These are phyloP conservation scores for Brenthis daphne DNA, from an alignment of 2,888 invertebrate species.

Conservation along the genomic window DNA sequence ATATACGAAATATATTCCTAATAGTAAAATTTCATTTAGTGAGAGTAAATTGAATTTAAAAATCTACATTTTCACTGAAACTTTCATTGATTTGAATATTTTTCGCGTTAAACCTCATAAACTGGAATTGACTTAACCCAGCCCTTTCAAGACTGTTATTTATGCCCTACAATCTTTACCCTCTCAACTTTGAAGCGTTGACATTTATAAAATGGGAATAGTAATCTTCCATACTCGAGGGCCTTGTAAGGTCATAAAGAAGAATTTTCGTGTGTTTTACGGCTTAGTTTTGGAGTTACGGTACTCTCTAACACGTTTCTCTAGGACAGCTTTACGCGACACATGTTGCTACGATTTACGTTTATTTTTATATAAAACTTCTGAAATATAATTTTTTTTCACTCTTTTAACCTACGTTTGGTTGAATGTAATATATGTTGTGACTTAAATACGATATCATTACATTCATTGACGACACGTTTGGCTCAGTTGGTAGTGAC, in stretches of 20 bases:
- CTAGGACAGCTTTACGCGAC: slow-evolving; percentile 43
- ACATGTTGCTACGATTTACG: slow-evolving; percentile 43
- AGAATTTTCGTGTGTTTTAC: slow-evolving; percentile 68
- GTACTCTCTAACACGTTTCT: slow-evolving; percentile 49
- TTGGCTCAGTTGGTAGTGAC: no score
- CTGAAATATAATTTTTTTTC: not conserved
- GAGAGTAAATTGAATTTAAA: slow-evolving; percentile 16
- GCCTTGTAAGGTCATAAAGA: slow-evolving; percentile 63
- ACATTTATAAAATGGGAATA: slow-evolving; percentile 69
- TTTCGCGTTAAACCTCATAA: slow-evolving; percentile 34
- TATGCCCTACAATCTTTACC: slow-evolving; percentile 39
- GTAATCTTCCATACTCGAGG: slow-evolving; percentile 47
- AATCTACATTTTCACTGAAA: slow-evolving; percentile 23
- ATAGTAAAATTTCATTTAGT: not conserved
- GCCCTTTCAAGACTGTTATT: slow-evolving; percentile 33
- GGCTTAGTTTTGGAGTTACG: slow-evolving; percentile 59
- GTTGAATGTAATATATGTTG: no score
- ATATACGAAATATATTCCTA: not conserved
- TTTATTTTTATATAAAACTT: slow-evolving; percentile 10
- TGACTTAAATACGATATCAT: no score
- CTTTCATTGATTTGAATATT: slow-evolving; percentile 33
- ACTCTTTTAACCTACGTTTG: not conserved
- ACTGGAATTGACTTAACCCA: slow-evolving; percentile 32
- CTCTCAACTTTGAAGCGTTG: slow-evolving; percentile 53
- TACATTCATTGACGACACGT: no score